These are phyloP conservation scores for Erythrolamprus reginae DNA, from an alignment of 2,113 vertebrate species.

Conservation along the genomic window DNA sequence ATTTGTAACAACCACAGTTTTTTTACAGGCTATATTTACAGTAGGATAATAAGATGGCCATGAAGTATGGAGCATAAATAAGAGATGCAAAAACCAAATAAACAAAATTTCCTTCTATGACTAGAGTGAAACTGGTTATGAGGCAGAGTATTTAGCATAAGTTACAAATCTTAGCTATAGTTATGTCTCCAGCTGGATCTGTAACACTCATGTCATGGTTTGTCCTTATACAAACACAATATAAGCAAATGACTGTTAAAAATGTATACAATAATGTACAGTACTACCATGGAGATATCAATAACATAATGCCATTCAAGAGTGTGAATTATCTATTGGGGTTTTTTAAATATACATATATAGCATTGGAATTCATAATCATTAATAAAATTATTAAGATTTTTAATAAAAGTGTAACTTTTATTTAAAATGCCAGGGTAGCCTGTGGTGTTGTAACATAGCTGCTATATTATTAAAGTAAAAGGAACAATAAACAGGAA, in stretches of 20 bases:
- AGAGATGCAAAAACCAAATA: rapidly evolving
- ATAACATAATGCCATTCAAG: background rate
- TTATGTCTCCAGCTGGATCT: background rate
- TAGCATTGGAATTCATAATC: slow-evolving; percentile 15
- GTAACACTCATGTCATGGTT: background rate
- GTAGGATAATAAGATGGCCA: background rate
- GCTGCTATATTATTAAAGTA: slow-evolving; percentile 49
- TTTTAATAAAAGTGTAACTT: slow-evolving; percentile 57
- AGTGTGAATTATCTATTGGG: background rate
- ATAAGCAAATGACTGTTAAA: background rate
- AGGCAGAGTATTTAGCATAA: background rate
- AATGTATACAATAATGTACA: background rate
- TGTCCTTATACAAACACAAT: background rate
- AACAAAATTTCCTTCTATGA: background rate
- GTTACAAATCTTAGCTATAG: background rate
- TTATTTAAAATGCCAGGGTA: slow-evolving; percentile 51
- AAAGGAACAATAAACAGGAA: slow-evolving; percentile 53
- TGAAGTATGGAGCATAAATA: background rate
- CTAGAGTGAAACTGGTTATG: background rate
- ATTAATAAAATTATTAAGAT: slow-evolving; percentile 42
- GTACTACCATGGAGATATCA: background rate
- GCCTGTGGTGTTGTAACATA: slow-evolving; percentile 55
- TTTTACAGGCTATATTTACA: background rate
- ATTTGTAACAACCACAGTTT: background rate
- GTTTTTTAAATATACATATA: background rate